Evolutionary conservation across 2,888 invertebrate species (phyloP).

Genomic region (Lymantria dispar): DNA sequence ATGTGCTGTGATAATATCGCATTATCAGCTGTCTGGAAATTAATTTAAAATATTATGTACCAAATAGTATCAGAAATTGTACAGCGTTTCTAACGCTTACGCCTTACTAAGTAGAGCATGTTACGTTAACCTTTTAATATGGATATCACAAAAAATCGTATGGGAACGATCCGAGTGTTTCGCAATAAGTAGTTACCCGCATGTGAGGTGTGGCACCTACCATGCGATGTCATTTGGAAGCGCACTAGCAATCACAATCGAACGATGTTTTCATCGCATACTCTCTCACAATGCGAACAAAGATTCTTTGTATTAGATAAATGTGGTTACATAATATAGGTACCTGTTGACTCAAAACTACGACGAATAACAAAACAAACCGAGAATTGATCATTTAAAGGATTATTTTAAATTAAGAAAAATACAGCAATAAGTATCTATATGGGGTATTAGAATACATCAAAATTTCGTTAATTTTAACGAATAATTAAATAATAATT

Average conservation of each 20-base stretch:
- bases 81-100: too few species aligned
- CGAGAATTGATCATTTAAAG: background rate
- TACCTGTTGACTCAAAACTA: background rate
- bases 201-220: constrained; percentile 55
- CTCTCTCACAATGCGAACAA: constrained; percentile 10
- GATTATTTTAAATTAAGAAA: too few species aligned
- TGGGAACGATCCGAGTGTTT: constrained; percentile 25
- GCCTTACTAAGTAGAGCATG: background rate
- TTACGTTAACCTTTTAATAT: background rate
- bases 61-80: too few species aligned
- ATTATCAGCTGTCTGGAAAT: too few species aligned
- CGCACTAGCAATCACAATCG: constrained; percentile 11
- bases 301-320: constrained; percentile 9
- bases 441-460: too few species aligned
- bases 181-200: constrained; percentile 53
- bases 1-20: too few species aligned
- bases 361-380: constrained; percentile 8
- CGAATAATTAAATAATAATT: too few species aligned
- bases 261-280: constrained; percentile 8
- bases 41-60: too few species aligned
- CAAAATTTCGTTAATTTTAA: too few species aligned
- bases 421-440: too few species aligned
- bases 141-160: background rate
- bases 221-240: constrained; percentile 55
- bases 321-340: background rate